Percentiles rank a stretch among this genome's conserved stretches.
Conservation (phyloP, 2,113 vertebrate species). For the Lethenteron reissneri region DNA sequence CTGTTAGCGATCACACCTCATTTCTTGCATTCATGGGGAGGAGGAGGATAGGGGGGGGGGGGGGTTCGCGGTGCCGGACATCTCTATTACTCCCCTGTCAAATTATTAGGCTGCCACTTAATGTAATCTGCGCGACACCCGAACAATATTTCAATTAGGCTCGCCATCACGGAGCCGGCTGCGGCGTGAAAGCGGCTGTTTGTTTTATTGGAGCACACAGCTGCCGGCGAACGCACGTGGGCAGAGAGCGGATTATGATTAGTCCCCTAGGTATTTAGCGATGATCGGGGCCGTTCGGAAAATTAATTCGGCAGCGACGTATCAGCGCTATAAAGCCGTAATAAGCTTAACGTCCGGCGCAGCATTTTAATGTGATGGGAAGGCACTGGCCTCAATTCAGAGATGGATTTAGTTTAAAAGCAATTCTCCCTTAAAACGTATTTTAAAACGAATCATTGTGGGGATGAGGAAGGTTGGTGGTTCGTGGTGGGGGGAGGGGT, state of each 20-base stretch:
- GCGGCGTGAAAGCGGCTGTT: constrained; percentile 4
- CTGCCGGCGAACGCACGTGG: neutral
- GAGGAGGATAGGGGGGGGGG: neutral
- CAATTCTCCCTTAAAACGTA: no score
- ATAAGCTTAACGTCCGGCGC: constrained; percentile 3
- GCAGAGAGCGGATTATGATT: constrained; percentile 6
- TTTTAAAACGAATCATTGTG: no score
- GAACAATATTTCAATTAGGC: constrained; percentile 7
- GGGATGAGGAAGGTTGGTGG: no score
- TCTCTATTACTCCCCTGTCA: constrained; percentile 5
- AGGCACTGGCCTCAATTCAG: neutral
- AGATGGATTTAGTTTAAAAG: no score
- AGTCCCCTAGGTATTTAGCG: constrained; percentile 5
- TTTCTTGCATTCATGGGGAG: constrained; percentile 1
- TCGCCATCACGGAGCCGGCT: neutral
- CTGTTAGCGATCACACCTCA: constrained; percentile 5
- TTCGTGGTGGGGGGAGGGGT: no score
- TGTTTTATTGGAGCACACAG: constrained; percentile 3
- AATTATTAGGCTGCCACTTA: constrained; percentile 4
- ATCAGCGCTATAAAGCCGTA: constrained; percentile 6
- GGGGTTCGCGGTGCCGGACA: neutral
- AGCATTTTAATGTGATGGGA: constrained; percentile 1
- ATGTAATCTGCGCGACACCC: constrained; percentile 4
- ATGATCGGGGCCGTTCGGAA: constrained; percentile 3
- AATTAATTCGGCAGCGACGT: constrained; percentile 4